Percentiles rank a stretch among this genome's conserved stretches.
phyloP scores from a whole-genome alignment of 2,888 invertebrate species.

The Nomada fucata region DNA sequence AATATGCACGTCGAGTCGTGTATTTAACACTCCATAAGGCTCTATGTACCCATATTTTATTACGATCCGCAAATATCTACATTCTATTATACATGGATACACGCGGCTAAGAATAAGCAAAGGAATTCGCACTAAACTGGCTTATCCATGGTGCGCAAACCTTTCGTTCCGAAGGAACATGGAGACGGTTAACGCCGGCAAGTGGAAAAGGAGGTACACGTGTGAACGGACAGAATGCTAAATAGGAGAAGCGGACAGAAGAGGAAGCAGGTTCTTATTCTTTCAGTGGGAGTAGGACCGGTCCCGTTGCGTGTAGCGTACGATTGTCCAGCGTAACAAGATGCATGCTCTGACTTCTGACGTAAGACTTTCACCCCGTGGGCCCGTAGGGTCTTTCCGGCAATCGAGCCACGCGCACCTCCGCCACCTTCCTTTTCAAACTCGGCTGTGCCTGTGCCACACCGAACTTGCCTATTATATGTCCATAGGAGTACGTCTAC shows the following conservation, averaged over 20 bases:
- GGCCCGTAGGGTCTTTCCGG: constrained; percentile 48
- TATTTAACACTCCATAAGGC: background rate
- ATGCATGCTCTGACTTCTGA: constrained; percentile 76
- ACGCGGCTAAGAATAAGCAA: background rate
- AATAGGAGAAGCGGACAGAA: background rate
- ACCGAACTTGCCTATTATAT: background rate
- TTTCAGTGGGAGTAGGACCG: constrained; percentile 69
- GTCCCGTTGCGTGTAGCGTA: constrained; percentile 71
- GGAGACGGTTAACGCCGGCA: background rate
- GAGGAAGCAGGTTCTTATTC: constrained; percentile 30
- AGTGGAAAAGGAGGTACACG: background rate
- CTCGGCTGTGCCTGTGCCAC: background rate
- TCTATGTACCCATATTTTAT: too few species aligned
- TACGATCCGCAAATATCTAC: too few species aligned
- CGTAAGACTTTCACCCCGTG: constrained; percentile 82
- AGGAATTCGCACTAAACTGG: background rate
- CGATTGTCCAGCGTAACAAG: constrained; percentile 77
- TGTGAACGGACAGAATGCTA: background rate
- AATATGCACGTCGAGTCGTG: background rate
- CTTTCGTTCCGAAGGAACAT: background rate
- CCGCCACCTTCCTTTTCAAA: constrained; percentile 9
- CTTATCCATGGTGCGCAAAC: too few species aligned
- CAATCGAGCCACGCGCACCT: constrained; percentile 2
- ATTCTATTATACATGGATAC: too few species aligned
- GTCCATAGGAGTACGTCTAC: too few species aligned